A percentile compares a stretch with the other conserved stretches of the same genome.
Evolutionary conservation across 1,140 invertebrate genomes (phyloP).

Genomic region (Drosophila sp.): DNA sequence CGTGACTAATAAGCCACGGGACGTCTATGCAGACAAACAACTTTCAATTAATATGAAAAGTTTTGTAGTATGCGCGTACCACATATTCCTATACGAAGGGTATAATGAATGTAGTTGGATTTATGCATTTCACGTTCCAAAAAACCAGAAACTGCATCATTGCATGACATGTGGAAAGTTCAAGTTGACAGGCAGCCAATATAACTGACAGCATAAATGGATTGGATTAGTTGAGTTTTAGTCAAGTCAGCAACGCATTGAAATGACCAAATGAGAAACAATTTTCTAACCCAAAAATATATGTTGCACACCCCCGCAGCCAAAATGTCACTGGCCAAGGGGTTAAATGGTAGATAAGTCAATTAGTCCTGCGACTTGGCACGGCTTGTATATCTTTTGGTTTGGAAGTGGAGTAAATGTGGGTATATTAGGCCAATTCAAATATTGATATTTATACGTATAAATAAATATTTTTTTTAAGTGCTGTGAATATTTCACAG

Average conservation of each 20-base stretch:
- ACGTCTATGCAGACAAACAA: conserved; percentile 57
- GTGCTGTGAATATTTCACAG: background rate
- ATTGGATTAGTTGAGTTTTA: conserved; percentile 77
- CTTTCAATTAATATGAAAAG: conserved; percentile 75
- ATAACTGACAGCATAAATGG: conserved; percentile 83
- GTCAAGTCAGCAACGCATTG: conserved; percentile 69
- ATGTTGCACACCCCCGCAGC: conserved; percentile 19
- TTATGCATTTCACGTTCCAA: conserved; percentile 74
- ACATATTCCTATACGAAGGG: conserved; percentile 9
- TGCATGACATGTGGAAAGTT: conserved; percentile 80
- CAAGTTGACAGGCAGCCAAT: conserved; percentile 77
- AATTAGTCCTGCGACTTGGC: conserved; percentile 37
- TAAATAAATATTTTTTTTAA: too few relatives aligned
- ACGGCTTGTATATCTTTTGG: conserved; percentile 11
- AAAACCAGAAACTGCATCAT: conserved; percentile 63
- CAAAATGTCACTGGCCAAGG: conserved; percentile 28
- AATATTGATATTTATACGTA: too few relatives aligned
- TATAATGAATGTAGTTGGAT: conserved; percentile 46
- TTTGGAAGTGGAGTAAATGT: background rate
- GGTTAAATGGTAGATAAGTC: conserved; percentile 39
- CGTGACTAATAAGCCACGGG: conserved; percentile 78
- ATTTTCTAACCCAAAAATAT: conserved; percentile 9
- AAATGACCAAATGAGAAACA: conserved; percentile 31
- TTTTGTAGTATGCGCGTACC: conserved; percentile 25
- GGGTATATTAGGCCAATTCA: too few relatives aligned